A percentile compares a stretch with the other conserved stretches of the same genome.
Conservation (phyloP, 2,888 invertebrate genomes). For the Caenorhabditis sp. region DNA sequence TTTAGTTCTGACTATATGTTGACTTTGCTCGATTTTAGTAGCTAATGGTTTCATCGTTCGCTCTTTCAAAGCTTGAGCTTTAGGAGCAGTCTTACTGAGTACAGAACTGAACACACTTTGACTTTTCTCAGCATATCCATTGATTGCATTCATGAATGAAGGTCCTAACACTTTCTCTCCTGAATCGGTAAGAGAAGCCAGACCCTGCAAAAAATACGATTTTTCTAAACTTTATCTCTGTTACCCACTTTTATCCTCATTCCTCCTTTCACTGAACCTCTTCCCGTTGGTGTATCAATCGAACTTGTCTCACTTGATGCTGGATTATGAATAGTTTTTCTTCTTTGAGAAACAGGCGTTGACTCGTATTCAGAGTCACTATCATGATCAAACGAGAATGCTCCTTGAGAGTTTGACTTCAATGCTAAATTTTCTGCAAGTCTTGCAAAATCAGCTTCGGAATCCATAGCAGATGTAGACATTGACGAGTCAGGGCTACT, state of each 20-base stretch:
- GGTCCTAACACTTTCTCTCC: slow-evolving; percentile 68
- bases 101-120: slow-evolving; percentile 66
- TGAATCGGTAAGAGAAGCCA: slow-evolving; percentile 56
- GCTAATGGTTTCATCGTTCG: slow-evolving; percentile 68
- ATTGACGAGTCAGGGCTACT: slow-evolving; percentile 61
- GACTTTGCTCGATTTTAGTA: slow-evolving; percentile 65
- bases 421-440: slow-evolving; percentile 71
- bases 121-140: slow-evolving; percentile 70
- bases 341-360: slow-evolving; percentile 55
- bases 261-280: slow-evolving; percentile 44
- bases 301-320: slow-evolving; percentile 20
- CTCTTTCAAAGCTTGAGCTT: slow-evolving; percentile 69
- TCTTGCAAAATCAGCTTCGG: slow-evolving; percentile 70
- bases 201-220: slow-evolving; percentile 44
- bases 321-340: slow-evolving; percentile 31
- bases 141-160: slow-evolving; percentile 64
- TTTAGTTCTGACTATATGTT: slow-evolving; percentile 61
- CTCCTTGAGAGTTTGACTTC: slow-evolving; percentile 67
- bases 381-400: slow-evolving; percentile 62
- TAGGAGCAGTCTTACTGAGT: slow-evolving; percentile 69
- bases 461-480: slow-evolving; percentile 66
- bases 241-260: slow-evolving; percentile 40
- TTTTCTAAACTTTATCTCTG: slow-evolving; percentile 3
- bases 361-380: slow-evolving; percentile 51
- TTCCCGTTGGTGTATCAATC: slow-evolving; percentile 33